Evolutionary conservation across 37 sponge, comb jelly and placozoan genomes (phyloP), one percentile per base, ranked within the genome.

Genomic region (Haliclona indistincta): DNA sequence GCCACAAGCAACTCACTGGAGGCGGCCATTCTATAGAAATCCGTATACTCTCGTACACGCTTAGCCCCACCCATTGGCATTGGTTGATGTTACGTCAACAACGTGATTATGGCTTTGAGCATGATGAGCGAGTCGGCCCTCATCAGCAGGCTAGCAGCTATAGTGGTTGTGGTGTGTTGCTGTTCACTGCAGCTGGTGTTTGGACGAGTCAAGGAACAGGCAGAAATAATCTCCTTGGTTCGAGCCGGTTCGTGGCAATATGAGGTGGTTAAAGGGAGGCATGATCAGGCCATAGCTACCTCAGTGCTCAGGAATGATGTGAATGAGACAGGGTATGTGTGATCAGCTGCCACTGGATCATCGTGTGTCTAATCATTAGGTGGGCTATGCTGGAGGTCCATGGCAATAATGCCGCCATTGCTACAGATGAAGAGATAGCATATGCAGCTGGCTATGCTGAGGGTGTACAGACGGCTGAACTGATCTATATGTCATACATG

Each of bases 381-480:
- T 86, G 86, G 86, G 71, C 86, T 4, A 52, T 56, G 28, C 74
- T 86, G 41, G 75, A 86, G 61, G 66, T 86, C 1, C 49, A 65
- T 51, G 51, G 26, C 35, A 38, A 30, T 6, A 20, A n/a, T 20
- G 53, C 17, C 32, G 51, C 2, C 1, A 25, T 13, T 0, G 47
- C 70, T 54, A 28, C 75, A 1, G 89, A 91, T 63, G 70, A 79
- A 30, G 81, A 79, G 42, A 68, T 94, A 39, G 93, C 93, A 34
- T 78, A 84, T 51, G 71, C 79, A 7, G 96, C 96, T 54, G 99
- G 99, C 7, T 67, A 63, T 66, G 47, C 86, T 54, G 99, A 97
- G 64, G 96, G 86, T 23, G 63, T 61, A 56, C 73, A 86, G 29
- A 95, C 94, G 20, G 94, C 83, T 19, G 52, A 79, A 29, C 75